Evolutionary conservation across 2,797 vertebrate species (phyloP), one percentile per base, ranked within the genome.

Genomic region (Anisognathus igniventris): DNA sequence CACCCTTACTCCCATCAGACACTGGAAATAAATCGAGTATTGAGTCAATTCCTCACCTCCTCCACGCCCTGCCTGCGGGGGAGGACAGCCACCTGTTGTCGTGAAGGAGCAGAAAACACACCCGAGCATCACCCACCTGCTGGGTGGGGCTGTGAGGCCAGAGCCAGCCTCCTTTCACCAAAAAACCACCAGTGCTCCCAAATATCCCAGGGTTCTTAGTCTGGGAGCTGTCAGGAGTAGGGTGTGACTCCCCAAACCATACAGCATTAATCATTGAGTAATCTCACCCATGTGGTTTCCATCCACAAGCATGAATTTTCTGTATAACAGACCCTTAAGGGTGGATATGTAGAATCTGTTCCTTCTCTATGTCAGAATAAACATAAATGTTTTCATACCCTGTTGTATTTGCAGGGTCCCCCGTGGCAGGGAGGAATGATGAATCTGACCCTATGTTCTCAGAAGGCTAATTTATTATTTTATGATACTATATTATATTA

Each of bases 1-100:
- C 76, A 31, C 23, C 60, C 64, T 83, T 28, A 45, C 17, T 74
- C 12, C 28, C 20, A 42, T 58, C 42, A 74, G n/a, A 53, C 12
- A 25, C 0, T 50, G 39, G 45, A 42, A 79, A 58, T 12, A 78
- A 80, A 57, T 1, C 0, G 30, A 66, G 12, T 39, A 2, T 27
- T 48, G 50, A 51, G 60, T 42, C 7, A 86, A 86, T 87, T 28
- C 45, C 61, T 75, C 78, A 33, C 39, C 82, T 91, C 51, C 86
- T 67, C 78, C 57, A 3, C 2, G 48, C 50, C 51, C 58, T 84
- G 42, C 42, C 64, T 81, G 58, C 2, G 8, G 65, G 75, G 57
- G 71, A 87, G 28, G 58, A 6, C 61, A 73, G 54, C 33, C 60
- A 48, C 64, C 56, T 54, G 62, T 44, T 79, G 50, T 33, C 67